phyloP scores from a whole-genome alignment of 1,140 invertebrate genomes.

The Halyomorpha halys region DNA sequence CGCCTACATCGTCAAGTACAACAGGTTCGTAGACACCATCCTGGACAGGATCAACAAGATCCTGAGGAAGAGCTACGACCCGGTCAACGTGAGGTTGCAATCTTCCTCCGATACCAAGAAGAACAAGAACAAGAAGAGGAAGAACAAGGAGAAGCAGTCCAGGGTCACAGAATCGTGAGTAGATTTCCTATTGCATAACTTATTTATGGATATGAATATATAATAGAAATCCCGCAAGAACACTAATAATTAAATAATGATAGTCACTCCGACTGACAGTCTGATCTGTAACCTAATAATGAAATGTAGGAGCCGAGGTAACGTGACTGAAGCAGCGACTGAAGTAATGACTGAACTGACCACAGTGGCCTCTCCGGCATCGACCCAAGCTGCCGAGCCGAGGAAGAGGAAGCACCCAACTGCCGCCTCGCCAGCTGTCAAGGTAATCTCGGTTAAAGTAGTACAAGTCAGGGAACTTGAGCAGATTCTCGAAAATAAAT shows the following conservation, averaged over 20 bases:
- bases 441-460: too few species aligned
- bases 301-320: not conserved
- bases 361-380: not conserved
- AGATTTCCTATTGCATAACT: too few species aligned
- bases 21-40: slow-evolving; percentile 70
- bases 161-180: slow-evolving; percentile 6
- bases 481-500: too few species aligned
- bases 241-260: too few species aligned
- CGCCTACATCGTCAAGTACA: slow-evolving; percentile 65
- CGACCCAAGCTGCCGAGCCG: slow-evolving; percentile 14
- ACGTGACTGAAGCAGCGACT: not conserved
- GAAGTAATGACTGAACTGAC: not conserved
- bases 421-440: not conserved
- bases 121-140: slow-evolving; percentile 27
- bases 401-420: slow-evolving; percentile 27
- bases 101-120: slow-evolving; percentile 43
- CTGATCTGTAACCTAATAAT: too few species aligned
- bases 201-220: too few species aligned
- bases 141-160: slow-evolving; percentile 29
- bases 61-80: slow-evolving; percentile 63
- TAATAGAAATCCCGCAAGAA: too few species aligned
- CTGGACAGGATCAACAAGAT: slow-evolving; percentile 66
- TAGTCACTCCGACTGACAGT: too few species aligned
- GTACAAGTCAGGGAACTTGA: too few species aligned
- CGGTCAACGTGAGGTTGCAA: slow-evolving; percentile 66